Evolutionary conservation across 2,113 vertebrate species (phyloP), one percentile per base, ranked within the genome.

Genomic region (Oenanthe melanoleuca): DNA sequence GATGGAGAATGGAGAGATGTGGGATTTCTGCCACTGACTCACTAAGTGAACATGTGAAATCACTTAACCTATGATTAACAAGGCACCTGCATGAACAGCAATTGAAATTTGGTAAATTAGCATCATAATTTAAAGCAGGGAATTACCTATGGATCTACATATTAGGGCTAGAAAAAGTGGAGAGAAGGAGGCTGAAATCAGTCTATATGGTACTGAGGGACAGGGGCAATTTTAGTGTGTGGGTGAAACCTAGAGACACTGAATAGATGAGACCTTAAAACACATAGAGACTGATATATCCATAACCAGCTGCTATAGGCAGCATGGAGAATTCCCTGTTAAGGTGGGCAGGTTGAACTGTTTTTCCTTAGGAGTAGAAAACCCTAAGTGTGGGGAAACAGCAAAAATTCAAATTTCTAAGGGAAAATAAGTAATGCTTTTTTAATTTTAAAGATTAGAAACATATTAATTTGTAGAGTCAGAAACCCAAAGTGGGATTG

Each of bases 351-450:
- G 40, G 14, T 13, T 63, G 63, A 70, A 34, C 13, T 25, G 5
- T 7, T 49, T 65, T 77, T 74, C 11, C 14, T 77, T 24, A 67
- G 26, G 19, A 38, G 21, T 10, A 6, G 33, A 80, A 45, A 86
- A 45, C 6, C 6, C 6, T 45, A 25, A 24, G 4, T 2, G 2
- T 21, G 14, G 14, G 18, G 22, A 69, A 92, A 63, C 11, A 55
- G 3, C 4, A 65, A 8, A 40, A 72, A 49, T 57, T 82, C 8
- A 24, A 82, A 45, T 23, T 65, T 86, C 15, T 20, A 8, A 25
- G 10, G 3, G 1, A 21, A 67, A 67, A 63, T 42, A 57, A 8
- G 1, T 0, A 38, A 2, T 6, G 2, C 0, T 40, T 61, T 53
- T 53, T 80, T n/a, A 22, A 23, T 33, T n/a, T 69, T 63, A 55